Evolutionary conservation across 1,140 invertebrate genomes (phyloP), one percentile per base, ranked within the genome.

Genomic region (Macrobrachium nipponense): DNA sequence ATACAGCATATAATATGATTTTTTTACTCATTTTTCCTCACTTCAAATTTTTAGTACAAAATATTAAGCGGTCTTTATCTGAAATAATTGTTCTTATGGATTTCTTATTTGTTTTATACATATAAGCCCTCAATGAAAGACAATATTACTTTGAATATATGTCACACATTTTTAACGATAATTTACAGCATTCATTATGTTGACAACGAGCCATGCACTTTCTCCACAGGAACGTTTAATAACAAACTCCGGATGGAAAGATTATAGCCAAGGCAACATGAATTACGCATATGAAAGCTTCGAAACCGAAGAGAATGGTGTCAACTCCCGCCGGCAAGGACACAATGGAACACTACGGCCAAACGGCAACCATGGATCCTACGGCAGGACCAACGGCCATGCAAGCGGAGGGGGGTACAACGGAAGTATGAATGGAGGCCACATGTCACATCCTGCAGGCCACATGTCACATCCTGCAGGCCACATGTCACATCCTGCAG

Each of bases 261-360:
- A 97, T 90, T 97, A 97, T 90, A 90, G 89, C 44, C 66, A 78
- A 17, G 93, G 95, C 2, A 96, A 96, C 90, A 96, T 95, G 2
- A 97, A 97, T 91, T 97, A 96, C 91, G 96, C 95, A 0, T 97
- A 97, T 90, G 96, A 97, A 89, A 94, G 95, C 0, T 96, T 95
- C 90, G 95, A 96, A 82, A 94, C 93, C n/a, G 95, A 95, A 89
- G 95, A 96, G 89, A 95, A 96, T 36, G 68, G 81, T 5, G 78
- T 89, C 36, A 89, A 87, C 76, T 58, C 86, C n/a, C 76, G 85
- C 43, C 79, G 89, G 90, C 91, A 14, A 91, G 91, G 8, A 90
- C 91, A 17, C 86, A 87, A 43, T 66, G 59, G 61, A 91, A 91
- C 89, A 90, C 90, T 92, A 90, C 90, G 92, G 90, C 90, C 92